Evolutionary conservation across 2,113 vertebrate genomes (phyloP).

Genomic region (Poeciliopsis occidentalis): DNA sequence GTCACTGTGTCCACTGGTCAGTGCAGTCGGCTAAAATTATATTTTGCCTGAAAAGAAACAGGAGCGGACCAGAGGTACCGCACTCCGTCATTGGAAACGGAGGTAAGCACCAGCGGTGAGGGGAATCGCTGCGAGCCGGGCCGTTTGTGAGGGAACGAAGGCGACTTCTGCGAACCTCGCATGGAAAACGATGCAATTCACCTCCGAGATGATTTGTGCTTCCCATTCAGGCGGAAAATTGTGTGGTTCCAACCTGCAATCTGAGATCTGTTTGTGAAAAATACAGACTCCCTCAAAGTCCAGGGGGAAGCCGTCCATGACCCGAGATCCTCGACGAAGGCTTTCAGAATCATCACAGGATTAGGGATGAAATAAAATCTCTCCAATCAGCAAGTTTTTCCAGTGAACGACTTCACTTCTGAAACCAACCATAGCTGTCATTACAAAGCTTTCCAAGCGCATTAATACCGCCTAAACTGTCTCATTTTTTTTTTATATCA

Average conservation of each 20-base stretch:
- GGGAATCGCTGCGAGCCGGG: not conserved
- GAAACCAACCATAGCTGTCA: slow-evolving; percentile 30
- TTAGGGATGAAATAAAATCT: not conserved
- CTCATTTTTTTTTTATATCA: not conserved
- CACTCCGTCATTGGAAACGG: not conserved
- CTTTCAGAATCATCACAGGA: not conserved
- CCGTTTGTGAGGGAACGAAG: not conserved
- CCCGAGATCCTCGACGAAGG: not conserved
- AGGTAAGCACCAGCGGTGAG: not conserved
- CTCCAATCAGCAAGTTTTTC: not conserved
- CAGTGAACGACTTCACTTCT: not conserved
- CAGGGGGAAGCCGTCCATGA: slow-evolving; percentile 7
- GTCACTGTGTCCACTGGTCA: slow-evolving; percentile 50
- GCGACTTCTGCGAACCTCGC: not conserved
- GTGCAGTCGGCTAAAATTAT: slow-evolving; percentile 24
- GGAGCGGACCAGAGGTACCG: not conserved
- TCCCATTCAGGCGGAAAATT: not conserved
- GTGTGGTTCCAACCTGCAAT: not conserved
- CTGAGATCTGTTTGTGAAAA: slow-evolving; percentile 8
- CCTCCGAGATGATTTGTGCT: not conserved
- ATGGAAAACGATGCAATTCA: not conserved
- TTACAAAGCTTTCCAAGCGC: slow-evolving; percentile 15
- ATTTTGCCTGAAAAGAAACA: slow-evolving; percentile 21
- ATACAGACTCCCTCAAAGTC: slow-evolving; percentile 10
- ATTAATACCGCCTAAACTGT: not conserved